Evolutionary conservation across 1,140 invertebrate genomes (phyloP).

Genomic region (Pseudomyrmex cubaensis): DNA sequence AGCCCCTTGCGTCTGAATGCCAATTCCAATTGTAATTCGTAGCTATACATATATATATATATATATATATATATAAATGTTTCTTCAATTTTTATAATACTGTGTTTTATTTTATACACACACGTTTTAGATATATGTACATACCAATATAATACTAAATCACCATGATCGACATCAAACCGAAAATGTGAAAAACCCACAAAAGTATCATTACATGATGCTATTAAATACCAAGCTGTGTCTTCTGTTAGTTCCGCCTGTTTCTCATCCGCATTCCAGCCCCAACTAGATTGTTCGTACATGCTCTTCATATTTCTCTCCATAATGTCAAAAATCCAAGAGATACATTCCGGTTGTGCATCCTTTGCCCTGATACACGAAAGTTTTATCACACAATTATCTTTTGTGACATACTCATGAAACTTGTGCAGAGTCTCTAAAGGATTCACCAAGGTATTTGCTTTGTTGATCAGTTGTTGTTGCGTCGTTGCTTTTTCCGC

Average conservation of each 20-base stretch:
- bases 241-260: slow-evolving; percentile 88
- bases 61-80: slow-evolving; percentile 78
- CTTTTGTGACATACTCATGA: slow-evolving; percentile 76
- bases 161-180: slow-evolving; percentile 92
- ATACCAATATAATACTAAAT: slow-evolving; percentile 93
- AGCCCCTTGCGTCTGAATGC: slow-evolving; percentile 89
- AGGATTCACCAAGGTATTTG: slow-evolving; percentile 77
- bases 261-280: slow-evolving; percentile 89
- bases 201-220: slow-evolving; percentile 84
- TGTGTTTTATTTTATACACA: background rate
- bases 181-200: slow-evolving; percentile 92
- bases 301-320: slow-evolving; percentile 88
- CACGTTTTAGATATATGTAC: slow-evolving; percentile 15
- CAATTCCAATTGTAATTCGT: slow-evolving; percentile 92
- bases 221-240: slow-evolving; percentile 88
- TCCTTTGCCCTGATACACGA: slow-evolving; percentile 82
- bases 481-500: slow-evolving; percentile 73
- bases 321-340: slow-evolving; percentile 88
- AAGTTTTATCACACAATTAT: slow-evolving; percentile 80
- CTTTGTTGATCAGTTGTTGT: slow-evolving; percentile 75
- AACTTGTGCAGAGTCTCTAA: slow-evolving; percentile 73
- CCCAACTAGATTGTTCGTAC: slow-evolving; percentile 87
- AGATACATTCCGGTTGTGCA: slow-evolving; percentile 81
- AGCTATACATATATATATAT: slow-evolving; percentile 86
- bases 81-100: slow-evolving; percentile 16